Conservation (phyloP, 2,113 vertebrate genomes). For the Centropus unirufus region DNA sequence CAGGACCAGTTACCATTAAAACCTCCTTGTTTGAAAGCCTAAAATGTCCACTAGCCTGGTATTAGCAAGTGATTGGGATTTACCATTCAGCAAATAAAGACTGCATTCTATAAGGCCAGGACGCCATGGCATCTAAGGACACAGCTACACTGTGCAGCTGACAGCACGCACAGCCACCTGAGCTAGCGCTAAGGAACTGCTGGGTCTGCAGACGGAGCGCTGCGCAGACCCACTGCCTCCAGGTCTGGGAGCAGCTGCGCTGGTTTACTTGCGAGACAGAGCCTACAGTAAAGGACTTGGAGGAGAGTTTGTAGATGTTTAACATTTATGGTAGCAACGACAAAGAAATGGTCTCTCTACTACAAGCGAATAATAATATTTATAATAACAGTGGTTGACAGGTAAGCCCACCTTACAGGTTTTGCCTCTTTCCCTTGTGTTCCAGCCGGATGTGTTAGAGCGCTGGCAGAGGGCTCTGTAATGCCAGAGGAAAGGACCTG, state of each 20-base stretch:
- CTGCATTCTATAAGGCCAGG: not conserved
- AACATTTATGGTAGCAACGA: not conserved
- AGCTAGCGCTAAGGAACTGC: not conserved
- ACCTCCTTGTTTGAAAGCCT: not conserved
- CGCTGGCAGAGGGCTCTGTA: not conserved
- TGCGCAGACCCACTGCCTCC: not conserved
- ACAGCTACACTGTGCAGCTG: not conserved
- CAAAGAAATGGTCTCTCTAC: not conserved
- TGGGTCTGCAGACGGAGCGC: rapidly evolving
- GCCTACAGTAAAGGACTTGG: not conserved
- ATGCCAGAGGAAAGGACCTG: not conserved
- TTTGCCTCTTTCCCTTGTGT: not conserved
- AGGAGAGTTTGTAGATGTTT: not conserved
- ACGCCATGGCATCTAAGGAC: not conserved
- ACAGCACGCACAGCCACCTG: not conserved
- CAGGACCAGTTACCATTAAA: not conserved
- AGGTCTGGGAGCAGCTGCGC: not conserved
- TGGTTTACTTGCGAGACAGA: not conserved
- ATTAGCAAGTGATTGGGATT: rapidly evolving
- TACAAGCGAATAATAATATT: not conserved
- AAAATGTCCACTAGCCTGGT: not conserved
- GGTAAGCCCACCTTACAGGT: not conserved
- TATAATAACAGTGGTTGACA: not conserved
- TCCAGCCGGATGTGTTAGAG: not conserved
- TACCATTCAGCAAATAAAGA: not conserved